Percentiles rank a stretch among this genome's conserved stretches.
These are phyloP conservation scores for Ondatra zibethicus DNA, from an alignment of 2,113 vertebrate genomes.

Conservation along the genomic window DNA sequence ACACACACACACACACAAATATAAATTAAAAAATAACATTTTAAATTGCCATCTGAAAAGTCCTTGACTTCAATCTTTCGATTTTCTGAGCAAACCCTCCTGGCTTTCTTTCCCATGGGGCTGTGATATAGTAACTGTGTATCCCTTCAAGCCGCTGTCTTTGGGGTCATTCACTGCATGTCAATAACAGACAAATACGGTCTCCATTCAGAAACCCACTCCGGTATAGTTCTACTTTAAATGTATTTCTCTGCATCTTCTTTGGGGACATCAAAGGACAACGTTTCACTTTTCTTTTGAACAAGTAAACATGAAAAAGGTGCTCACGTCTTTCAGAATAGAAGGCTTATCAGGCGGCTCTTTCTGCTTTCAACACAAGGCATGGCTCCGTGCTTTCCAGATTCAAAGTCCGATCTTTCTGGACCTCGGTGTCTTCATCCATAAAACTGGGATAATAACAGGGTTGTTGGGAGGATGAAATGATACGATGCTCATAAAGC, in stretches of 20 bases:
- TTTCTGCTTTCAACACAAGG: not conserved
- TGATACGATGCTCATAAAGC: not conserved
- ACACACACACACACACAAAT: not conserved
- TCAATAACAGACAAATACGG: fast-evolving
- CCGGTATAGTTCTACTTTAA: fast-evolving
- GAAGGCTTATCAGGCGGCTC: not conserved
- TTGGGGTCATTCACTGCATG: not conserved
- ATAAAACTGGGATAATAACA: conserved; percentile 33
- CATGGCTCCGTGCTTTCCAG: not conserved
- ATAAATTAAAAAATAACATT: not conserved
- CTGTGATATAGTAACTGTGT: too few relatives aligned
- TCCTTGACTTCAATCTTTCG: not conserved
- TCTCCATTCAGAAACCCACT: not conserved
- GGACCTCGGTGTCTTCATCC: conserved; percentile 38
- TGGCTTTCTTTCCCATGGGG: not conserved
- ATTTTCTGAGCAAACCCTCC: not conserved
- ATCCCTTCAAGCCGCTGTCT: not conserved
- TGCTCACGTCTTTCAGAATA: not conserved
- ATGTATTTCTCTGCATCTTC: not conserved
- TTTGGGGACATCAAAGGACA: not conserved
- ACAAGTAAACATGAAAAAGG: not conserved
- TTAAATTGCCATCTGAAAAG: too few relatives aligned
- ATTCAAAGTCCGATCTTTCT: not conserved
- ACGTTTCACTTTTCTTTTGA: not conserved
- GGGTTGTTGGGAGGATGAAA: not conserved